Evolutionary conservation across 2,888 invertebrate genomes (phyloP), one percentile per base, ranked within the genome.

Genomic region (Drosophila longiperda): DNA sequence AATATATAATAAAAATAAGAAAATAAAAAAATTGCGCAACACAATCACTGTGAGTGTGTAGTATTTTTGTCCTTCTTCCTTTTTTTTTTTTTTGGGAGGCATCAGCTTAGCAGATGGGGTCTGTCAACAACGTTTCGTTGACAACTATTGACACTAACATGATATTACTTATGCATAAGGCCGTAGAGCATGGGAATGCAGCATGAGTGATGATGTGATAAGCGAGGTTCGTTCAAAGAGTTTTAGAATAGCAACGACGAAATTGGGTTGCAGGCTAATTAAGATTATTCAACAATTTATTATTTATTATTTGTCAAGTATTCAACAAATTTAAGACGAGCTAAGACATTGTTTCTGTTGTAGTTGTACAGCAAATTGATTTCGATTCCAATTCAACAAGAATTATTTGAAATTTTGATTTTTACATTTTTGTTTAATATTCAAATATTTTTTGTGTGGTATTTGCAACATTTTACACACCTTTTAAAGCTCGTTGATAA

Each of bases 91-190:
- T 57, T 42, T 20, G 40, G 32, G n/a, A 54, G 40, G 34, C 61
- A 60, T 64, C 55, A 61, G 73, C 61, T 62, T 40, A 66, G 66
- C 62, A 69, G 73, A 68, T 73, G 77, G 66, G 81, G 71, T 59
- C 79, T 87, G 83, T 87, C 83, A 83, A 75, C 88, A 75, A 66
- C 75, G 75, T 75, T 75, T 73, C 83, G 80, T 80, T 87, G 84
- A 84, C 84, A 84, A 85, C 87, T 85, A 84, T 84, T 84, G 83
- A 87, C 87, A 87, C 85, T 87, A 82, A 84, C 87, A 87, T 84
- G 85, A 87, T 84, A 87, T 83, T 83, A 83, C 87, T 83, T 83
- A 83, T 83, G 83, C 83, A 87, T 87, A 83, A 83, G 71, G 87
- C 66, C 71, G 53, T 74, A 71, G 69, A 75, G 63, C 80, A 83